Evolutionary conservation across 2,113 vertebrate genomes (phyloP).

Genomic region (Myxocyprinus asiaticus): DNA sequence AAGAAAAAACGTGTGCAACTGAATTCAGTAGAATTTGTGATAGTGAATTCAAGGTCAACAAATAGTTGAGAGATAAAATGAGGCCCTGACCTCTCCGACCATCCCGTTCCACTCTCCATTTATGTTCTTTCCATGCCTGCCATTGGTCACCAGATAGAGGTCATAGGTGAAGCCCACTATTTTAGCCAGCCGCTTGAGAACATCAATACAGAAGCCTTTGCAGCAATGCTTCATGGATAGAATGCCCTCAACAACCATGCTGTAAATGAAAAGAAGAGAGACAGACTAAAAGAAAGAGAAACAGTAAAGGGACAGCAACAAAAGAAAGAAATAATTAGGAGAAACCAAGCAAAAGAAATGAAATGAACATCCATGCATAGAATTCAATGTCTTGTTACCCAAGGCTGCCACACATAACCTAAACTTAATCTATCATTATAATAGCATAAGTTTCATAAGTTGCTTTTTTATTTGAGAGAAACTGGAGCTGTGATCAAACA

Average conservation of each 20-base stretch:
- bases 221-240: slow-evolving; percentile 89
- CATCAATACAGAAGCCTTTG: slow-evolving; percentile 95
- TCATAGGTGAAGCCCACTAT: slow-evolving; percentile 93
- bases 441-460: not conserved
- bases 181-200: slow-evolving; percentile 89
- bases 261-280: slow-evolving; percentile 56
- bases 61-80: slow-evolving; percentile 6
- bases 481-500: not conserved
- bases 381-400: slow-evolving; percentile 13
- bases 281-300: not conserved
- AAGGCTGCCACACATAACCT: not conserved
- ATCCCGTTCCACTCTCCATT: slow-evolving; percentile 94
- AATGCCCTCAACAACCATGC: slow-evolving; percentile 77
- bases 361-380: slow-evolving; percentile 3
- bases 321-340: slow-evolving; percentile 12
- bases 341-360: not conserved
- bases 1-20: not conserved
- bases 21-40: too few species aligned
- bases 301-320: slow-evolving; percentile 13
- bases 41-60: not conserved
- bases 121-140: slow-evolving; percentile 84
- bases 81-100: slow-evolving; percentile 86
- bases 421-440: not conserved
- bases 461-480: not conserved
- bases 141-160: slow-evolving; percentile 93